Conservation (phyloP, 2,113 vertebrate species). For the Numida meleagris region DNA sequence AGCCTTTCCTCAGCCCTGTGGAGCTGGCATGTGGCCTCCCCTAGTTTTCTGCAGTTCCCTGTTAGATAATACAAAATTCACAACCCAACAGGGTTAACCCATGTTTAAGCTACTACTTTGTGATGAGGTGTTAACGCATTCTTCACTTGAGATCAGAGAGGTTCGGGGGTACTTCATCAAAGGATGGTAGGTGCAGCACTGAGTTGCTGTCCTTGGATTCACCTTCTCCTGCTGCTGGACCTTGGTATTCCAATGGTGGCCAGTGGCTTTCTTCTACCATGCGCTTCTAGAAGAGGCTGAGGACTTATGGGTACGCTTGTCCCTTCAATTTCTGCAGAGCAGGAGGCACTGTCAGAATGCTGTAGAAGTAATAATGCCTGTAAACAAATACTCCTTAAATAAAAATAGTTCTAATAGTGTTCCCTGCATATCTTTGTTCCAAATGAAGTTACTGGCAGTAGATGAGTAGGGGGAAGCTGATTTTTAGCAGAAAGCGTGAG, state of each 20-base stretch:
- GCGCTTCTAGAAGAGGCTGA: background rate
- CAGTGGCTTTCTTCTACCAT: background rate
- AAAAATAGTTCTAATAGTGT: slow-evolving; percentile 49
- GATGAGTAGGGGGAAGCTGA: slow-evolving; percentile 63
- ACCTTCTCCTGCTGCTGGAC: background rate
- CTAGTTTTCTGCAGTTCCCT: background rate
- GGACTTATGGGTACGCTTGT: background rate
- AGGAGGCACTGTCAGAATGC: background rate
- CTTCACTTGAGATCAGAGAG: background rate
- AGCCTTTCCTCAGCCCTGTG: background rate
- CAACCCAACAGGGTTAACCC: background rate
- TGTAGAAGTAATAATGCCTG: background rate
- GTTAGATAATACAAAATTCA: background rate
- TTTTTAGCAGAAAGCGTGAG: slow-evolving; percentile 56
- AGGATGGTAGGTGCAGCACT: background rate
- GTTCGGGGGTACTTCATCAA: background rate
- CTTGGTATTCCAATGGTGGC: background rate
- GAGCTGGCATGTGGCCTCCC: accelerated
- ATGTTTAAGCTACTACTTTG: background rate
- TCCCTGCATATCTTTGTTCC: slow-evolving; percentile 40
- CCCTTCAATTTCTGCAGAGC: slow-evolving; percentile 7
- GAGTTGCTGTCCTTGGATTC: background rate
- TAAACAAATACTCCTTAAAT: slow-evolving; percentile 48
- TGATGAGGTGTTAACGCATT: accelerated
- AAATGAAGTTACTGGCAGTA: slow-evolving; percentile 57